Evolutionary conservation across 2,888 invertebrate species (phyloP), one percentile per base, ranked within the genome.

Genomic region (Julus scandinavius): DNA sequence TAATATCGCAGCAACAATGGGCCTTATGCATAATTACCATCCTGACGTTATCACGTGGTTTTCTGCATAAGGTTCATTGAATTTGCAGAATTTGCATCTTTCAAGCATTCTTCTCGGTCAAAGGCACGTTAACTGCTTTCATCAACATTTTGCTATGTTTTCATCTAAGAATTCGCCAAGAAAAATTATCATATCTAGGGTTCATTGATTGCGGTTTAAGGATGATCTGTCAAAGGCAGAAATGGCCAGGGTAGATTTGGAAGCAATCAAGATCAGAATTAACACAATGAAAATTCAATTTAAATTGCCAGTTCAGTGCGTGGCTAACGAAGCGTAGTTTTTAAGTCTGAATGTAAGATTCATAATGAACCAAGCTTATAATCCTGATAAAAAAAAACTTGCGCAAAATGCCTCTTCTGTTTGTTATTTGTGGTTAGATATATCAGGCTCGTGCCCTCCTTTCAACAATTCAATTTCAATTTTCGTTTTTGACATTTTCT

Each of bases 91-190:
- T 45, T 7, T 7, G 7, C 45, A 45, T 45, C 45, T 45, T 45
- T 45, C 2, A 7, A 45, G 45, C 7, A 45, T 45, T 45, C 45
- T 45, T 45, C 45, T 7, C 45, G 7, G 29, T 45, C 6, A 45
- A 45, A 45, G 1, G 45, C 7, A 45, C 6, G 7, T 45, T 45
- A 45, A 45, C 1, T 45, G 45, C 45, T 45, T 7, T 45, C 7
- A 7, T 45, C 45, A 5, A 45, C 45, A 45, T 17, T 54, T 54
- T 54, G 15, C 54, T 13, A 54, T 54, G 54, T 54, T 54, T 54
- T 5, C 13, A 54, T 54, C 54, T 17, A 17, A 54, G 15, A 15
- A 13, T 54, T 15, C 4, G 9, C 20, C n/a, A 90, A 90, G 87
- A 83, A 88, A 87, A 80, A 58, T 87, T 40, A 85, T 38, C 85